phyloP scores from a whole-genome alignment of 2,888 invertebrate genomes.

The Plagodis dolabraria region DNA sequence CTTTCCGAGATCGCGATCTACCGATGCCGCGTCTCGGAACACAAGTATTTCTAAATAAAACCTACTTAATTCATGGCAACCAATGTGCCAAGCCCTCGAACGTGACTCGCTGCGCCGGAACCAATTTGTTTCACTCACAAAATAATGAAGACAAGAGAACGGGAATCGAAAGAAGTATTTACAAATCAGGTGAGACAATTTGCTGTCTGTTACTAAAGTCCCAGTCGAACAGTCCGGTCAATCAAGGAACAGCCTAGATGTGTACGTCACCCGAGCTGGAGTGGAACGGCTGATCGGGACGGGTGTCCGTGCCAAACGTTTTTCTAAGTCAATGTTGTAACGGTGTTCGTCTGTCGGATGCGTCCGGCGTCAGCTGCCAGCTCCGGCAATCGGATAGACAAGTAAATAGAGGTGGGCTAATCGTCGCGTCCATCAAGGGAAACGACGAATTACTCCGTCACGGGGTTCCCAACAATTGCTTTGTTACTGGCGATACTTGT shows the following conservation, averaged over 20 bases:
- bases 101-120: slow-evolving; percentile 44
- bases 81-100: slow-evolving; percentile 21
- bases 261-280: slow-evolving; percentile 54
- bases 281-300: slow-evolving; percentile 51
- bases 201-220: slow-evolving; percentile 50
- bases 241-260: slow-evolving; percentile 62
- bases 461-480: slow-evolving; percentile 75
- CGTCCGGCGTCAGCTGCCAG: slow-evolving; percentile 81
- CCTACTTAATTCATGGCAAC: slow-evolving; percentile 22
- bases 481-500: slow-evolving; percentile 72
- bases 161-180: slow-evolving; percentile 41
- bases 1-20: slow-evolving; percentile 66
- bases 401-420: slow-evolving; percentile 82
- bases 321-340: slow-evolving; percentile 82
- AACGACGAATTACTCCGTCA: slow-evolving; percentile 83
- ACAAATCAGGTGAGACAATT: slow-evolving; percentile 56
- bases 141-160: slow-evolving; percentile 32
- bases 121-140: slow-evolving; percentile 43
- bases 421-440: slow-evolving; percentile 81
- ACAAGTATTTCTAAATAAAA: slow-evolving; percentile 25
- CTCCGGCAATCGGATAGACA: slow-evolving; percentile 74
- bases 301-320: slow-evolving; percentile 75
- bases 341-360: slow-evolving; percentile 79
- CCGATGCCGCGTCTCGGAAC: slow-evolving; percentile 67
- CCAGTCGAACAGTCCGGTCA: slow-evolving; percentile 49